A percentile compares a stretch with the other conserved stretches of the same genome.
Evolutionary conservation across 35 echinoderm and acorn worm species (phyloP).

Genomic region (Nesometra sesokonis): DNA sequence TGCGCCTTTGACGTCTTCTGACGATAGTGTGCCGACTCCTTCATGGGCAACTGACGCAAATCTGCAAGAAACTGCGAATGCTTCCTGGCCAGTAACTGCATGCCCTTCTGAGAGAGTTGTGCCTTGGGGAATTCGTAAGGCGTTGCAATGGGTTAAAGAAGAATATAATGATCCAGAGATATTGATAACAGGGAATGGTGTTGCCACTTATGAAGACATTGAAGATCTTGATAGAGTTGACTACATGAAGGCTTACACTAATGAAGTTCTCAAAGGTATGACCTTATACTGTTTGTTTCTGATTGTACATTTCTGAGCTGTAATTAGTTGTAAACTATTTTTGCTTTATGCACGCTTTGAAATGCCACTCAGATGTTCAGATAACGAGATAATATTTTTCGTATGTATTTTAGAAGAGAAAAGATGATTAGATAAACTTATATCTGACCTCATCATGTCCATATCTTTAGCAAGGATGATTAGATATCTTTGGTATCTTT

Average conservation of each 20-base stretch:
- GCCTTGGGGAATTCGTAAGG: slow-evolving; percentile 70
- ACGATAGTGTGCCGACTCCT: background rate
- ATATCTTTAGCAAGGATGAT: too few relatives aligned
- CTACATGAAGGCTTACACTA: background rate
- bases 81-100: slow-evolving; percentile 29
- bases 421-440: too few relatives aligned
- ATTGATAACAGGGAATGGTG: slow-evolving; percentile 85
- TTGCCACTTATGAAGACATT: background rate
- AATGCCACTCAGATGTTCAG: too few relatives aligned
- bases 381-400: too few relatives aligned
- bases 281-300: too few relatives aligned
- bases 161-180: slow-evolving; percentile 62
- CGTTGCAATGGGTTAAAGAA: slow-evolving; percentile 60
- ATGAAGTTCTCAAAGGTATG: slow-evolving; percentile 9
- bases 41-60: slow-evolving; percentile 41
- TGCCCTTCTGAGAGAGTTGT: slow-evolving; percentile 36
- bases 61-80: slow-evolving; percentile 17
- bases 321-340: too few relatives aligned
- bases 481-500: too few relatives aligned
- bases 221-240: background rate
- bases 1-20: background rate
- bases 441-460: too few relatives aligned
- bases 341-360: too few relatives aligned
- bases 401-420: too few relatives aligned
- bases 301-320: too few relatives aligned